phyloP scores from a whole-genome alignment of 1,140 invertebrate species.

The Sitobion miscanthi region DNA sequence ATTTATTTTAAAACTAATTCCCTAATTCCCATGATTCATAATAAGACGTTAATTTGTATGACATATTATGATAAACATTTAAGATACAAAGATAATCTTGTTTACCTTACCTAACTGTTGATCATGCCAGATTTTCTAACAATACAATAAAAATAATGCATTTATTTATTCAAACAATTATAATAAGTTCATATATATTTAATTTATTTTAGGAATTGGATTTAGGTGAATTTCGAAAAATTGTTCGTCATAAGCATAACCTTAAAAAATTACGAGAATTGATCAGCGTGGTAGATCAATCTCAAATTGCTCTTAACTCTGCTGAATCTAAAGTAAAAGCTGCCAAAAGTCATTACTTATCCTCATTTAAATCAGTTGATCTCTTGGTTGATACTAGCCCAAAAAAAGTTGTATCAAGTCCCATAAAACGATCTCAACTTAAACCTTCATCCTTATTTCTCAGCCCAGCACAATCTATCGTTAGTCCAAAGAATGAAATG shows the following conservation, averaged over 20 bases:
- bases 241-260: conserved; percentile 1
- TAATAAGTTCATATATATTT: not conserved
- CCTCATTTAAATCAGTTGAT: conserved; percentile 52
- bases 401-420: conserved; percentile 17
- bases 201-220: conserved; percentile 38
- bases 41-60: not conserved
- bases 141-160: not conserved
- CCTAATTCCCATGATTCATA: not conserved
- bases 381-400: conserved; percentile 35
- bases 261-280: conserved; percentile 33
- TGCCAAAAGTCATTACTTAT: conserved; percentile 51
- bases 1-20: not conserved
- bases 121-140: not conserved
- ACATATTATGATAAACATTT: not conserved
- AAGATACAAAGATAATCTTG: not conserved
- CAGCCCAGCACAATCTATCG: conserved; percentile 23
- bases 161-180: not conserved
- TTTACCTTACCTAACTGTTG: not conserved
- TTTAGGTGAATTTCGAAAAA: conserved; percentile 52
- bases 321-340: conserved; percentile 11
- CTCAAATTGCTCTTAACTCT: conserved; percentile 17
- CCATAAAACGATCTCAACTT: not conserved
- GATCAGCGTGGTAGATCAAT: not conserved
- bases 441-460: conserved; percentile 32
- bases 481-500: conserved; percentile 21